Base-by-base conservation (phyloP, 2,888 invertebrate species). In the Colostygia pectinataria region DNA sequence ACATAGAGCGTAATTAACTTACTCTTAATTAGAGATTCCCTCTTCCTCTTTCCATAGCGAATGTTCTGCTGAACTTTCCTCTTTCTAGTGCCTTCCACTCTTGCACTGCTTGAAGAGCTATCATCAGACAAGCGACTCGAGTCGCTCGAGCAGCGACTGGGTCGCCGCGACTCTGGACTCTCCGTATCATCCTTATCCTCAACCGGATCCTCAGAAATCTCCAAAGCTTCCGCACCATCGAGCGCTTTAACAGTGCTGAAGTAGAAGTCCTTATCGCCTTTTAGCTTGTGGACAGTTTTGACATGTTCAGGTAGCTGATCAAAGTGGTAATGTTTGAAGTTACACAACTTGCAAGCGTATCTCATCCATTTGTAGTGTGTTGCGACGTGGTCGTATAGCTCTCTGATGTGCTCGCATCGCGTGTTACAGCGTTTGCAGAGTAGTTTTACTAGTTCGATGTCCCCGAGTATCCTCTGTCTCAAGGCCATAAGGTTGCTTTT, bases 271-370 rank as follows among this genome's bases (percentile, higher is more conserved):
- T 83, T 83, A 61, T 92, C 91, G 2, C 89, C 86, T 42, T 91
- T 91, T 23, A 93, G 83, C 61, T 92, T 91, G 68, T 95, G 95
- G 0, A 91, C 86, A 53, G 91, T 85, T 58, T 91, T 92, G 0
- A 93, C 91, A 68, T 95, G 95, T 52, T 92, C 91, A 0, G 93
- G 91, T 32, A 94, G 91, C 57, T 93, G 93, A 36, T 91, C 91
- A 60, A 93, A 93, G 8, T 91, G 83, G 59, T 93, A 94, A 51
- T 93, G 92, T 67, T 93, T 93, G 67, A 92, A 95, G 39, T 92
- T 91, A 76, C 96, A 96, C 10, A 94, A 77, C 65, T 93, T 94
- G 70, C 96, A 96, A 45, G 94, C 93, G 71, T 93, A 96, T 18
- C 95, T 91, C 65, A 93, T 91, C 93, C 94, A 94, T 51, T 93